phyloP scores from a whole-genome alignment of 2,888 invertebrate genomes.

The Rugalucina vietnamica region DNA sequence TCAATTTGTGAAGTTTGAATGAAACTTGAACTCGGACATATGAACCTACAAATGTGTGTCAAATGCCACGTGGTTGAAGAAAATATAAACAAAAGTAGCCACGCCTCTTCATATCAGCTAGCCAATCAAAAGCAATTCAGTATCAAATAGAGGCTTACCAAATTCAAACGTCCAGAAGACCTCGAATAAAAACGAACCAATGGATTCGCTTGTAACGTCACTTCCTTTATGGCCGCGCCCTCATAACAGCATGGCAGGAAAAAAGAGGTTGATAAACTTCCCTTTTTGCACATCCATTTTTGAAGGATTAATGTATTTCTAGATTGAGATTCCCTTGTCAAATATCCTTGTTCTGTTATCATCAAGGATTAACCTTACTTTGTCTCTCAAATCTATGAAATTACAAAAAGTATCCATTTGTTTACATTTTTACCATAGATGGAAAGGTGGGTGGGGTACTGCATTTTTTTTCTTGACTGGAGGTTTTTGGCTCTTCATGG shows the following conservation, averaged over 20 bases:
- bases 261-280: constrained; percentile 52
- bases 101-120: neutral
- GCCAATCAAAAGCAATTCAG: neutral
- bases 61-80: neutral
- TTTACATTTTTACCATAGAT: neutral
- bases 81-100: neutral
- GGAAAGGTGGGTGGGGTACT: constrained; percentile 11
- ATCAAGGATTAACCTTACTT: too few species aligned
- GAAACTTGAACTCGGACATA: too few species aligned
- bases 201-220: neutral
- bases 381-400: neutral
- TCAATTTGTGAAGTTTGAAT: too few species aligned
- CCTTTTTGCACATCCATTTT: neutral
- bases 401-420: neutral
- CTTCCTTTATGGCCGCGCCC: constrained; percentile 65
- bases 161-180: neutral
- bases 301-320: neutral
- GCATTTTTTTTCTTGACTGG: too few species aligned
- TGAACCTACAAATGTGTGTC: too few species aligned
- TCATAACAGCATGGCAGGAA: constrained; percentile 63
- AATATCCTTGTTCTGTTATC: too few species aligned
- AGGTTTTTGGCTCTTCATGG: too few species aligned
- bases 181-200: neutral
- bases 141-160: neutral
- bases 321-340: too few species aligned